A percentile compares a stretch with the other conserved stretches of the same genome.
phyloP scores from a whole-genome alignment of 2,888 invertebrate genomes.

The Nomada ruficornis region DNA sequence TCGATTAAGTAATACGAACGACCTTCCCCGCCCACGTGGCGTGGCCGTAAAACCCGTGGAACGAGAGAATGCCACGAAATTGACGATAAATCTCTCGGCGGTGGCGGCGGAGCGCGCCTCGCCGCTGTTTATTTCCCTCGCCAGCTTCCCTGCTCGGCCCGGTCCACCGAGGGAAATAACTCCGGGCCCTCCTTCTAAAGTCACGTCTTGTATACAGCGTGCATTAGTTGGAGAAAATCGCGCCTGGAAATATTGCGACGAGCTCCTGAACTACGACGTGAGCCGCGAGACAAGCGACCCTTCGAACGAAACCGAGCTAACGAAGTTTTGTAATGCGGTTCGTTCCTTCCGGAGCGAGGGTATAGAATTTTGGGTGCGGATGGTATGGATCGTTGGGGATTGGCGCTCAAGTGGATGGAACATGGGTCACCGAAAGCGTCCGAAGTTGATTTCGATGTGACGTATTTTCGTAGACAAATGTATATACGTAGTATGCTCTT shows the following conservation, averaged over 20 bases:
- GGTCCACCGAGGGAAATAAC: slow-evolving; percentile 50
- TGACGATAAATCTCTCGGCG: slow-evolving; percentile 54
- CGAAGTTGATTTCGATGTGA: no score
- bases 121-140: slow-evolving; percentile 49
- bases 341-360: neutral
- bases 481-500: no score
- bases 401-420: no score
- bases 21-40: slow-evolving; percentile 45
- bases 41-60: slow-evolving; percentile 39
- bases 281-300: slow-evolving; percentile 33
- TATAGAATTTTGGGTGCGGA: neutral
- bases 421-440: no score
- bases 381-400: no score
- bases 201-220: slow-evolving; percentile 52
- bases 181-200: slow-evolving; percentile 44
- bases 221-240: slow-evolving; percentile 65
- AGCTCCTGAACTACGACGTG: slow-evolving; percentile 52
- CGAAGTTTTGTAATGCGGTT: slow-evolving; percentile 4
- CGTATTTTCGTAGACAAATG: no score
- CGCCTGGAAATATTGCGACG: slow-evolving; percentile 61
- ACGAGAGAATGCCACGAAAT: slow-evolving; percentile 51
- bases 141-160: neutral
- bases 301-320: neutral
- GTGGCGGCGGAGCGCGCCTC: neutral
- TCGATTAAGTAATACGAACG: slow-evolving; percentile 57